These are phyloP conservation scores for Parascotia fuliginaria DNA, from an alignment of 2,888 invertebrate species.

Conservation along the genomic window DNA sequence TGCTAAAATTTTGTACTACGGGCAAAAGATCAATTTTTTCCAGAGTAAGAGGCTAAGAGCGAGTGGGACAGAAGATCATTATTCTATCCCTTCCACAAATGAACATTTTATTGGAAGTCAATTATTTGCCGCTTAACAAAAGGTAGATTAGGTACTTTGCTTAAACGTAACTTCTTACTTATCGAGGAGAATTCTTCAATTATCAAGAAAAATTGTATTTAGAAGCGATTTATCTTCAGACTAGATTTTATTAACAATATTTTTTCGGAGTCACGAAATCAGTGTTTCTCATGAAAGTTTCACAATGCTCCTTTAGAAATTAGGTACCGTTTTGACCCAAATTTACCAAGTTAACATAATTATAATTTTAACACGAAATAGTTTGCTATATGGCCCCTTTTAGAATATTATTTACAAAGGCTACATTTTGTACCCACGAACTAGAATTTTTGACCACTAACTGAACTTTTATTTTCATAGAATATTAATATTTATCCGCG, in stretches of 20 bases:
- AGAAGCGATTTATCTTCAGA: slow-evolving; percentile 74
- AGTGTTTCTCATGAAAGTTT: slow-evolving; percentile 32
- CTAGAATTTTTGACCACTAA: too few species aligned
- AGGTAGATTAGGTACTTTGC: too few species aligned
- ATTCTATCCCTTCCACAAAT: too few species aligned
- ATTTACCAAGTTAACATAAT: slow-evolving; percentile 2
- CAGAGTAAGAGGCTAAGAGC: too few species aligned
- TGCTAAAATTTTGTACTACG: too few species aligned
- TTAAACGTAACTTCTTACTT: too few species aligned
- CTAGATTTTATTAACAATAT: slow-evolving; percentile 74
- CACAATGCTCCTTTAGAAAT: slow-evolving; percentile 28
- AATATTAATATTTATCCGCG: too few species aligned
- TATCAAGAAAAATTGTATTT: slow-evolving; percentile 47
- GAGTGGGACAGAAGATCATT: too few species aligned
- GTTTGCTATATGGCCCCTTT: slow-evolving; percentile 50
- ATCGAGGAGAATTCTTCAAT: slow-evolving; percentile 19
- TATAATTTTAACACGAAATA: slow-evolving; percentile 27
- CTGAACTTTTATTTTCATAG: too few species aligned
- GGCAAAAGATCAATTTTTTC: too few species aligned
- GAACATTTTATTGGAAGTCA: too few species aligned
- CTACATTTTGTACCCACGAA: neutral
- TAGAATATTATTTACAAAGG: slow-evolving; percentile 14
- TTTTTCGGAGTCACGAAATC: slow-evolving; percentile 66
- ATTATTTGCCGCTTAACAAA: too few species aligned
- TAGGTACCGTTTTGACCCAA: slow-evolving; percentile 3